Percentiles rank a stretch among this genome's conserved stretches.
phyloP scores from a whole-genome alignment of 2,113 vertebrate genomes.

The Lamprologus sp. region DNA sequence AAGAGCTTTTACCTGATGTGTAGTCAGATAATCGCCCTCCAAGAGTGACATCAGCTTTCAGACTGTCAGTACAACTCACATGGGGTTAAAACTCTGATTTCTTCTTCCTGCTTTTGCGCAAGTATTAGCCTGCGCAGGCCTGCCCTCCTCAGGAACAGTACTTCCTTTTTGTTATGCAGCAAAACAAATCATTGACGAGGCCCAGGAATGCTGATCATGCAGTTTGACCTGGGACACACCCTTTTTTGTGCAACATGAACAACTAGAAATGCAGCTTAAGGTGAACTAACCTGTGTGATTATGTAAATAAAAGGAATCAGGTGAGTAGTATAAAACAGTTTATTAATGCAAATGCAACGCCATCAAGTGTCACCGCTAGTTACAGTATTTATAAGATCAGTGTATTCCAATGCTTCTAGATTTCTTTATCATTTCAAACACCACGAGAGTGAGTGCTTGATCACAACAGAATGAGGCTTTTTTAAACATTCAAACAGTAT shows the following conservation, averaged over 20 bases:
- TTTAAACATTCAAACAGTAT: not conserved
- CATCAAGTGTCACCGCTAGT: not conserved
- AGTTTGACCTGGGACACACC: constrained; percentile 18
- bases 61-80: not conserved
- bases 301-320: not conserved
- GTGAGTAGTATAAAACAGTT: not conserved
- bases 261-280: constrained; percentile 26
- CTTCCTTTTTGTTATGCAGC: not conserved
- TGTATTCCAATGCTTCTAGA: not conserved
- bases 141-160: constrained; percentile 10
- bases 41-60: not conserved
- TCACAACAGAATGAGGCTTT: not conserved
- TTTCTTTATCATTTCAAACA: not conserved
- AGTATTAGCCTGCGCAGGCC: not conserved
- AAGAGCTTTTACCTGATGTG: not conserved
- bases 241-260: not conserved
- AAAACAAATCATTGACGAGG: not conserved
- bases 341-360: not conserved
- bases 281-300: not conserved
- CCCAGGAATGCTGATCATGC: not conserved
- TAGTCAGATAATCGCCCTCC: not conserved
- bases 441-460: fast-evolving
- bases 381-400: not conserved
- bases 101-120: not conserved
- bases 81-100: not conserved